Evolutionary conservation across 2,888 invertebrate genomes (phyloP).

Genomic region (Coecobrya sp.): DNA sequence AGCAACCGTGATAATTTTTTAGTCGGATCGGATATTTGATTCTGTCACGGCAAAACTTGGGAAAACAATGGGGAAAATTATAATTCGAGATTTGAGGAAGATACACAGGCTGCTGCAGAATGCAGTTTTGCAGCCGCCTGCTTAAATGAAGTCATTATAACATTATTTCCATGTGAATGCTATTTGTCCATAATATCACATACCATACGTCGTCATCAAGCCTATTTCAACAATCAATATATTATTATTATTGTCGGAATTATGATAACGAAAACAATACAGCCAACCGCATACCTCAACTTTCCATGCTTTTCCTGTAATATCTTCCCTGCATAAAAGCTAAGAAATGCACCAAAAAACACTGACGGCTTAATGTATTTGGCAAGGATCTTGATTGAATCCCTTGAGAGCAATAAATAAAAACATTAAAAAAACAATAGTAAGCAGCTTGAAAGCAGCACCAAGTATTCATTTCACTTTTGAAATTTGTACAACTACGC

Average conservation of each 20-base stretch:
- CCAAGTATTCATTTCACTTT: constrained; percentile 30
- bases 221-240: constrained; percentile 11
- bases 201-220: neutral
- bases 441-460: neutral
- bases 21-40: constrained; percentile 41
- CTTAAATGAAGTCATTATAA: neutral
- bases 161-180: neutral
- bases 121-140: neutral
- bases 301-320: neutral
- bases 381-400: neutral
- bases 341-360: constrained; percentile 11
- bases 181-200: neutral
- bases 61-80: constrained; percentile 1
- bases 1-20: constrained; percentile 37
- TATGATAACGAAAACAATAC: neutral
- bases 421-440: neutral
- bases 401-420: constrained; percentile 6
- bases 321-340: neutral
- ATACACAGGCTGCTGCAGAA: neutral
- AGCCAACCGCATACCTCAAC: neutral
- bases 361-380: constrained; percentile 37
- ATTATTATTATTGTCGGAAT: neutral
- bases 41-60: constrained; percentile 51
- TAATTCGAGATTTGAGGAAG: neutral
- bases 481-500: neutral